A percentile compares a stretch with the other conserved stretches of the same genome.
phyloP scores from a whole-genome alignment of 2,113 vertebrate genomes.

The Drymodes brunneopygia region DNA sequence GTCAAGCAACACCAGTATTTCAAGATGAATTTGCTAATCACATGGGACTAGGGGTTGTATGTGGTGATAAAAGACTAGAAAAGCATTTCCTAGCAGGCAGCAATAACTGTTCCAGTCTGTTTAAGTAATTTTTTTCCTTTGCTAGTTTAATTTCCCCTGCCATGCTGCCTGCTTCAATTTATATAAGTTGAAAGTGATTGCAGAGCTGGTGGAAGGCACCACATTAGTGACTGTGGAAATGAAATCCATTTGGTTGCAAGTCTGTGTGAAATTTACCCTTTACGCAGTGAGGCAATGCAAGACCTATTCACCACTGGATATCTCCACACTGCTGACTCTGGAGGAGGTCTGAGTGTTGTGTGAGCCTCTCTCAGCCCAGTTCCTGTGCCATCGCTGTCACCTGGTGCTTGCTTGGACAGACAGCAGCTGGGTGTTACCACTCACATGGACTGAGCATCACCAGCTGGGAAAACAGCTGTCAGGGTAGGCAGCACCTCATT shows the following conservation, averaged over 20 bases:
- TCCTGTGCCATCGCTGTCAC: background rate
- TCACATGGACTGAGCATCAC: background rate
- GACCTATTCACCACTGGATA: background rate
- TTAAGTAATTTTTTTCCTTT: background rate
- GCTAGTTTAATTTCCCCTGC: conserved; percentile 36
- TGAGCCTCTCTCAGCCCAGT: background rate
- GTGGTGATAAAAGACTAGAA: conserved; percentile 50
- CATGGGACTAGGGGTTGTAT: conserved; percentile 39
- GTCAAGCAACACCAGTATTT: conserved; percentile 57
- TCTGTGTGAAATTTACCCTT: background rate
- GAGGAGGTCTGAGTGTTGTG: background rate
- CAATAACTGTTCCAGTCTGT: conserved; percentile 25
- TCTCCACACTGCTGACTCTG: background rate
- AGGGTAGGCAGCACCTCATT: rapidly evolving
- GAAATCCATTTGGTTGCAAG: background rate
- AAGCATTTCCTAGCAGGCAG: conserved; percentile 42
- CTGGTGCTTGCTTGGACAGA: background rate
- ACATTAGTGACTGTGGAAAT: background rate
- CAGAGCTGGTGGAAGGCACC: background rate
- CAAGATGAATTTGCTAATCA: conserved; percentile 69
- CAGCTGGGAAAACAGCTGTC: background rate
- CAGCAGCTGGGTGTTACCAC: background rate
- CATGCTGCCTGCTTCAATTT: background rate
- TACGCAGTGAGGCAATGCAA: background rate
- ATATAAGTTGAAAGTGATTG: conserved; percentile 6